Evolutionary conservation across 2,888 invertebrate species (phyloP).

Genomic region (Synergus laeviventris): DNA sequence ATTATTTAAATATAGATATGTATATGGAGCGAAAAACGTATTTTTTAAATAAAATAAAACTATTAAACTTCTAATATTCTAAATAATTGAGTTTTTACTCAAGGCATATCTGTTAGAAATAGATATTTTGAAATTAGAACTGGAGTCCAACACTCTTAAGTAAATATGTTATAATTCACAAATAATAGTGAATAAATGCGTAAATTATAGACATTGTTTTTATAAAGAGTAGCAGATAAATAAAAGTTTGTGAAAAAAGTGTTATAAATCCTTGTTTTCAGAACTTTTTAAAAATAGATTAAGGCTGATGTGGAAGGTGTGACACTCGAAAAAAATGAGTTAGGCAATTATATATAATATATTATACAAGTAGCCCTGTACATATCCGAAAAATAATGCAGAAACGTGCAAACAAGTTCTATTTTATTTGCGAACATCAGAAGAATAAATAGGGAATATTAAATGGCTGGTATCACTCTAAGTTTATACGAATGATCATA

Average conservation of each 20-base stretch:
- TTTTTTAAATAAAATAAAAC: too few species aligned
- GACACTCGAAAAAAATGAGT: background rate
- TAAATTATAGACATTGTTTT: background rate
- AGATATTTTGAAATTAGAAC: too few species aligned
- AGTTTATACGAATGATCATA: slow-evolving; percentile 63
- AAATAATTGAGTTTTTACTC: too few species aligned
- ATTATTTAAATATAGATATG: too few species aligned
- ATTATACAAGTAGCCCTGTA: slow-evolving; percentile 11
- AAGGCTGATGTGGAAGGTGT: background rate
- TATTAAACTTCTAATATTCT: too few species aligned
- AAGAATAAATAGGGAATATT: slow-evolving; percentile 41
- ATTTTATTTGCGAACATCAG: slow-evolving; percentile 2
- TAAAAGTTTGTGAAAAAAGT: background rate
- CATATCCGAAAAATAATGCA: slow-evolving; percentile 9
- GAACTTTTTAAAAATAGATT: background rate
- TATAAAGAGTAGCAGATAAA: background rate
- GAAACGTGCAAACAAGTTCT: background rate
- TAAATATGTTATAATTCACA: slow-evolving; percentile 3
- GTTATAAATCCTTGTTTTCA: background rate
- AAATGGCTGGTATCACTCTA: slow-evolving; percentile 43
- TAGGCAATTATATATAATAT: background rate
- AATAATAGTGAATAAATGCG: background rate
- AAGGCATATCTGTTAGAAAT: too few species aligned
- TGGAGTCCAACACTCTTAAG: background rate
- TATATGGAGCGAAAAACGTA: too few species aligned